These are phyloP conservation scores for Clarias magur DNA, from an alignment of 2,113 vertebrate genomes.

Conservation along the genomic window DNA sequence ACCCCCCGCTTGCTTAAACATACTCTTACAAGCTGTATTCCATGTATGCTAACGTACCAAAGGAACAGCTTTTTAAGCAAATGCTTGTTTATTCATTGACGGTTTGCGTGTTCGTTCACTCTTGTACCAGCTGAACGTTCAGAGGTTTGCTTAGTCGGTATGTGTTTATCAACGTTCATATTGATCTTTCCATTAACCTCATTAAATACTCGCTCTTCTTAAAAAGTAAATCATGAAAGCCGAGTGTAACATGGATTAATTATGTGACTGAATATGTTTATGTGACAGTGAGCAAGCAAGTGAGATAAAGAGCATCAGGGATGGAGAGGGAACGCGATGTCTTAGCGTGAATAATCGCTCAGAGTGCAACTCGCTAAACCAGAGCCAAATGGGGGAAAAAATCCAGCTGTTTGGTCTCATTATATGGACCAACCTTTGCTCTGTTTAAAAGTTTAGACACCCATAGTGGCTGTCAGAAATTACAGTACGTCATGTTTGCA, in stretches of 20 bases:
- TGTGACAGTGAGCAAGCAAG: constrained; percentile 25
- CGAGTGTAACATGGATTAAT: constrained; percentile 20
- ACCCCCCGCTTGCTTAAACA: neutral
- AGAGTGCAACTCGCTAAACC: neutral
- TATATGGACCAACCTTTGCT: too few relatives aligned
- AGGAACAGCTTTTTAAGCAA: neutral
- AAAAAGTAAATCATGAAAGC: constrained; percentile 32
- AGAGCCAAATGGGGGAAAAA: neutral
- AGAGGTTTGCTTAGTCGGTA: neutral
- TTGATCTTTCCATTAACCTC: constrained; percentile 27
- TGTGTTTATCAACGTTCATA: constrained; percentile 41
- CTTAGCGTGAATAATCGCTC: neutral
- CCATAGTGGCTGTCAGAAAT: neutral
- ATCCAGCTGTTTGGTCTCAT: neutral
- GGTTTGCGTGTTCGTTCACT: neutral
- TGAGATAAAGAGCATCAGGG: neutral
- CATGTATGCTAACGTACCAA: neutral
- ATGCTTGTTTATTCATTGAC: neutral
- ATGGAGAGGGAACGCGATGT: neutral
- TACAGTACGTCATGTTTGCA: neutral
- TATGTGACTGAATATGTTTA: neutral
- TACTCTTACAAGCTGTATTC: neutral
- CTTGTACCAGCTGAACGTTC: neutral
- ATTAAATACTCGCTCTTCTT: constrained; percentile 29
- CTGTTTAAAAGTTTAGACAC: neutral